A percentile compares a stretch with the other conserved stretches of the same genome.
These are phyloP conservation scores for Plagodis dolabraria DNA, from an alignment of 2,888 invertebrate species.

Conservation along the genomic window DNA sequence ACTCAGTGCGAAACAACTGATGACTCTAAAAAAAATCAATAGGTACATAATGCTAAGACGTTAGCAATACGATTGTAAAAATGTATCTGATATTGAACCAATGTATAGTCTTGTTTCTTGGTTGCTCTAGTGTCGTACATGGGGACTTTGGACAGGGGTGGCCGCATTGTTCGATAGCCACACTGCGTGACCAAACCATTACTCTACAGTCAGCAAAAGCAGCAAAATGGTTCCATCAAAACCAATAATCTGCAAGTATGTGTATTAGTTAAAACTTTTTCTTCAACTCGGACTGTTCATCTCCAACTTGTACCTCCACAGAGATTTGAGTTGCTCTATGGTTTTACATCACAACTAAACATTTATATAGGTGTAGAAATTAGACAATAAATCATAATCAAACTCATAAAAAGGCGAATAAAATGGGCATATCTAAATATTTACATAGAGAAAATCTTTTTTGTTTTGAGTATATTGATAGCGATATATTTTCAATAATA, in stretches of 20 bases:
- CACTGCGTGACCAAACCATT: conserved; percentile 72
- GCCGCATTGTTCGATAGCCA: conserved; percentile 68
- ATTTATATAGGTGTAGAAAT: no score
- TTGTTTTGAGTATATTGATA: no score
- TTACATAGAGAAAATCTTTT: no score
- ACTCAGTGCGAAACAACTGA: neutral
- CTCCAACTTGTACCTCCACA: no score
- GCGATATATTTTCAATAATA: neutral
- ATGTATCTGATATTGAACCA: conserved; percentile 3
- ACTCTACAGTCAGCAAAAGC: conserved; percentile 55
- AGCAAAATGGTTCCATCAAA: neutral
- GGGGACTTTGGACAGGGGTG: conserved; percentile 44
- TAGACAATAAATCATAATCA: no score
- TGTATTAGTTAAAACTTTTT: neutral
- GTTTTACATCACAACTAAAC: no score
- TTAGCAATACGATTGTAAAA: conserved; percentile 2
- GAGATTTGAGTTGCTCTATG: no score
- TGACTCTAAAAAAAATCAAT: no score
- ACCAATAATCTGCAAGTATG: neutral
- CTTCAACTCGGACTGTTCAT: no score
- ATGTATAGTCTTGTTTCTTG: neutral
- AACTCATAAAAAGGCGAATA: no score
- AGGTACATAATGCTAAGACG: neutral
- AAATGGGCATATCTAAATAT: no score
- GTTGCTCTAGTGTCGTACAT: conserved; percentile 30